These are phyloP conservation scores for Coregonus ussuriensis DNA, from an alignment of 2,797 vertebrate species.

Conservation along the genomic window DNA sequence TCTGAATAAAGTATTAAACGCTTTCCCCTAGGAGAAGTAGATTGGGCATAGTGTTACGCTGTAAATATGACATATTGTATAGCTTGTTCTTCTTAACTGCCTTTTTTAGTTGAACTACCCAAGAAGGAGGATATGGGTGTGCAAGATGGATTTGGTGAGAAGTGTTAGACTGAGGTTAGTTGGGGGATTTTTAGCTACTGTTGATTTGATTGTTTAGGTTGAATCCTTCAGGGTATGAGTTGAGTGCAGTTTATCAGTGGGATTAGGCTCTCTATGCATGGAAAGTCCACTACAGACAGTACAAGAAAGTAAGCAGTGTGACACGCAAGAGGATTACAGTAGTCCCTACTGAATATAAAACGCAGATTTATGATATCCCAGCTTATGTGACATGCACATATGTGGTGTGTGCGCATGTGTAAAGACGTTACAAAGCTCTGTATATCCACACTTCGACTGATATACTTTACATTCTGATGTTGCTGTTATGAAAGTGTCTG, in stretches of 20 bases:
- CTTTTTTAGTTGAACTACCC: conserved; percentile 14
- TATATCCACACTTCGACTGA: neutral
- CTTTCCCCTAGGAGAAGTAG: conserved; percentile 42
- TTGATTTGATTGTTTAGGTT: neutral
- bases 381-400: conserved; percentile 1
- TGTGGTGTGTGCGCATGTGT: neutral
- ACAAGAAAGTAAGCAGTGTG: neutral
- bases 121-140: conserved; percentile 39
- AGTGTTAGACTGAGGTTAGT: neutral
- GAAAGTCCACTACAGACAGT: neutral
- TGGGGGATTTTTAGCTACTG: neutral
- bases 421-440: neutral
- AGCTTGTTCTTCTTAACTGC: conserved; percentile 37
- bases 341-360: neutral
- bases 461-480: neutral
- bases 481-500: neutral
- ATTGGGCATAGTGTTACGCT: neutral
- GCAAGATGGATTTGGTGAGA: neutral
- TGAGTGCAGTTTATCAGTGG: conserved; percentile 22
- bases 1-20: conserved; percentile 2
- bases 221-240: neutral
- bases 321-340: neutral
- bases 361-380: neutral
- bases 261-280: conserved; percentile 34
- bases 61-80: conserved; percentile 28